Conservation (phyloP, 2,888 invertebrate species). For the Gandaritis pyraliata region DNA sequence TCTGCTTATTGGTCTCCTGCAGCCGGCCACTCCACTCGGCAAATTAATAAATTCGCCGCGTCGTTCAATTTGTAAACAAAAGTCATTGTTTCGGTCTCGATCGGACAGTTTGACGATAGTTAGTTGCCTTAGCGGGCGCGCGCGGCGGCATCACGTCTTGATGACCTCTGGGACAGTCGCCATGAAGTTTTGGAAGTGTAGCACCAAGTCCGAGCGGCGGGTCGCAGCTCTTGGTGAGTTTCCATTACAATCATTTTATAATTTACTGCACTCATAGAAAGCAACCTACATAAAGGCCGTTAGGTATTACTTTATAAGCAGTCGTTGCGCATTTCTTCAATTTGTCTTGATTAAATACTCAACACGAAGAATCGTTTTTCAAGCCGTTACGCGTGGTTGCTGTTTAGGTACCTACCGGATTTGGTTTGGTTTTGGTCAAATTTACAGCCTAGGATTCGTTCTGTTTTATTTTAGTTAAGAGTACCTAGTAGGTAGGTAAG, state of each 20-base stretch:
- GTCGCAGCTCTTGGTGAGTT: constrained; percentile 63
- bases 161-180: constrained; percentile 49
- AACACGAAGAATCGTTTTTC: neutral
- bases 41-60: constrained; percentile 76
- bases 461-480: too few species aligned
- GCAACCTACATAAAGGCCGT: constrained; percentile 16
- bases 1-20: constrained; percentile 66
- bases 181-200: constrained; percentile 82
- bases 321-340: constrained; percentile 47
- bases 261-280: constrained; percentile 12
- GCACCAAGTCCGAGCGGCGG: constrained; percentile 62
- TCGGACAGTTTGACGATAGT: constrained; percentile 75
- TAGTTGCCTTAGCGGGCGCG: constrained; percentile 70
- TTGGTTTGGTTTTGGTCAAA: neutral
- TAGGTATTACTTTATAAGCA: neutral
- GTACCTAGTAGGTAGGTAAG: too few species aligned
- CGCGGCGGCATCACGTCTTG: constrained; percentile 56
- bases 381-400: neutral
- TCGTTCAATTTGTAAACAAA: constrained; percentile 79
- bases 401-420: neutral
- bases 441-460: too few species aligned
- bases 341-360: constrained; percentile 42
- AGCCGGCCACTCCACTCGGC: constrained; percentile 65
- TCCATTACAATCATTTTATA: constrained; percentile 8
- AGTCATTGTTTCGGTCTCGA: constrained; percentile 78